A percentile compares a stretch with the other conserved stretches of the same genome.
Evolutionary conservation across 2,113 vertebrate genomes (phyloP).

Genomic region (Halcyon malimbica): DNA sequence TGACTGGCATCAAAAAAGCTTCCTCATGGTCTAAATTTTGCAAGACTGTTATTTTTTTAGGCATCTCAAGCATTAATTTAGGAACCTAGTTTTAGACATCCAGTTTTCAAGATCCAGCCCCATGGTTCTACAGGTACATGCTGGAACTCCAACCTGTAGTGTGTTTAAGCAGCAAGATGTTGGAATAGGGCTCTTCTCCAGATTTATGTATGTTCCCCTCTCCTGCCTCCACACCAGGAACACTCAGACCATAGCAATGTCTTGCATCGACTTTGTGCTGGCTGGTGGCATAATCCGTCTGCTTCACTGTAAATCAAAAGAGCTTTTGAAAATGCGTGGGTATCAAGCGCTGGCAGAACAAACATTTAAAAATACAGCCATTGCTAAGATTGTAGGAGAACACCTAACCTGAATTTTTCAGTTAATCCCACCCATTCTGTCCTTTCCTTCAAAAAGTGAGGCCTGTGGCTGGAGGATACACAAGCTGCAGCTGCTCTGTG

Average conservation of each 20-base stretch:
- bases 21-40: neutral
- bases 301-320: neutral
- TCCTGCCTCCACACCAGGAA: neutral
- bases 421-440: neutral
- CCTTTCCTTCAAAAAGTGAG: neutral
- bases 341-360: neutral
- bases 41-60: neutral
- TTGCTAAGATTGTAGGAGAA: neutral
- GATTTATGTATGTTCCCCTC: neutral
- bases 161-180: neutral
- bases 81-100: neutral
- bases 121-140: fast-evolving
- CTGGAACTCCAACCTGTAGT: neutral
- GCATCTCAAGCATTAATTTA: neutral
- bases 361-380: neutral
- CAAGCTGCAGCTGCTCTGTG: neutral
- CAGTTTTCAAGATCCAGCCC: neutral
- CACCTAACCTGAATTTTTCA: neutral
- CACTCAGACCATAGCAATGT: neutral
- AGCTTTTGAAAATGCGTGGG: neutral
- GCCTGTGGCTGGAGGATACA: neutral
- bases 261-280: neutral
- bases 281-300: neutral
- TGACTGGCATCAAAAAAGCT: neutral
- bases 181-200: neutral